These are phyloP conservation scores for Callyntrura sp. DNA, from an alignment of 2,888 invertebrate species.

Conservation along the genomic window DNA sequence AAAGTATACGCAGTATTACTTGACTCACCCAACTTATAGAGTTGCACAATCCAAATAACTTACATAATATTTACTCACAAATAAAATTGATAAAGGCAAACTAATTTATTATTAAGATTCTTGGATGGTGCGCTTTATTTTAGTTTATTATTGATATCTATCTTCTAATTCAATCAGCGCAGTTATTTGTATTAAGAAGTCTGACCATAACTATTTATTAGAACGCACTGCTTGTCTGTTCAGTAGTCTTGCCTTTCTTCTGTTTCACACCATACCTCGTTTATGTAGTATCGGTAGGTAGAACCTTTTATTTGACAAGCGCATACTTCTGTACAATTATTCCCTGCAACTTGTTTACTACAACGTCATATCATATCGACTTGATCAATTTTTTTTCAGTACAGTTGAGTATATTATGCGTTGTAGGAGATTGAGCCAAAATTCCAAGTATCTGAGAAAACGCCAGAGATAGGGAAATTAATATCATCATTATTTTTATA, in stretches of 20 bases:
- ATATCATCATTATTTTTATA: neutral
- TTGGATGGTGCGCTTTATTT: neutral
- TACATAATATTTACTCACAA: neutral
- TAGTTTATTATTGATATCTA: constrained; percentile 17
- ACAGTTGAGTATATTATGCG: neutral
- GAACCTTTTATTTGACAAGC: no score
- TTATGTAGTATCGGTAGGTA: no score
- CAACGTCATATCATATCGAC: no score
- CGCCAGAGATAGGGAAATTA: constrained; percentile 20
- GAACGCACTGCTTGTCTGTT: no score
- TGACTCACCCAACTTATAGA: neutral
- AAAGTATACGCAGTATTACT: no score
- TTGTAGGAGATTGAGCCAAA: constrained; percentile 11
- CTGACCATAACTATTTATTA: neutral
- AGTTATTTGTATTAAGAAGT: constrained; percentile 8
- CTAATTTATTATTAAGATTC: constrained; percentile 3
- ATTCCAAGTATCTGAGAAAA: constrained; percentile 21
- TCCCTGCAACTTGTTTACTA: no score
- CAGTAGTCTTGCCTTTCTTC: no score
- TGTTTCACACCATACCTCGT: no score
- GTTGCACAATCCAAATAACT: neutral
- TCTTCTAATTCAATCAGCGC: constrained; percentile 28
- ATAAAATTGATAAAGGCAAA: neutral
- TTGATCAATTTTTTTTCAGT: neutral
- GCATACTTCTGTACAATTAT: no score